Evolutionary conservation across 2,888 invertebrate species (phyloP), one percentile per base, ranked within the genome.

Genomic region (Nephrotoma appendiculata): DNA sequence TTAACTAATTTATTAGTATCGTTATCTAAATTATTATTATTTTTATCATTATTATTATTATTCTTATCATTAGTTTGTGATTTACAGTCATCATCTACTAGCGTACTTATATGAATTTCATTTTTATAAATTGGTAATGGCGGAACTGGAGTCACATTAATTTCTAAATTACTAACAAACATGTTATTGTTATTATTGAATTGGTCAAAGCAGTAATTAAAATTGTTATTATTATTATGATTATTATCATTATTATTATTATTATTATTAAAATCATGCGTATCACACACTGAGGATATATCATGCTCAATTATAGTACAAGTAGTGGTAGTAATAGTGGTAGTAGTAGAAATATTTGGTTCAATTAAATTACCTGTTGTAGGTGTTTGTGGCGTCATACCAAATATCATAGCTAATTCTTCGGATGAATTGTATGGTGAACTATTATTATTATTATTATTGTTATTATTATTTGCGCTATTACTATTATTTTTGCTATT

Each of bases 341-440:
- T 87, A 87, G 84, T 87, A 87, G 87, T 19, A 71, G 71, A 31
- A 71, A 31, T 71, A 71, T 71, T 71, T 31, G 31, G 31, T 12
- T 44, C 86, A 44, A 45, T 3, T 52, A 41, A 86, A 88, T 89
- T 88, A 88, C 89, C 88, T 89, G 89, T 88, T 89, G 89, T 88
- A 88, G 89, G 88, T 89, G 89, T 86, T 86, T 88, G 86, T 87
- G 89, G 85, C 57, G 85, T 85, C 71, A 91, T 91, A 89, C 94
- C 94, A 89, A 94, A 94, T 89, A 94, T 94, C 89, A 94, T 94
- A 42, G 94, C 94, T 88, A 94, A 91, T 89, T 94, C 94, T 89
- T 94, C 94, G 86, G 94, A 94, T 11, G 94, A 94, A 90, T 94
- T 94, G 89, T 94, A 94, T 90, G 94, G 94, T 87, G 94, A 94